Conservation (phyloP, 2,888 invertebrate genomes). For the Agrochola circellaris region DNA sequence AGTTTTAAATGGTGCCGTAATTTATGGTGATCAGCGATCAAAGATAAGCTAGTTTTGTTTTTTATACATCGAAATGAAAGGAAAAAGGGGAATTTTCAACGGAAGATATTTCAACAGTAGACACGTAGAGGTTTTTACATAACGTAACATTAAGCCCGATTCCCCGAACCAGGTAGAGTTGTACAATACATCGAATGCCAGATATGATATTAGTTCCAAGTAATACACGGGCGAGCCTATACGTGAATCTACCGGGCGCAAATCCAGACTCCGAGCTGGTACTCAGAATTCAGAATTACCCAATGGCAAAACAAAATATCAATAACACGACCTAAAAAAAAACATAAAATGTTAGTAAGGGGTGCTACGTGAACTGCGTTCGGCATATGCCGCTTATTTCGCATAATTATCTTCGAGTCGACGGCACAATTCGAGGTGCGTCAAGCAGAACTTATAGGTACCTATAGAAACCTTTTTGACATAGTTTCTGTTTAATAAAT, state of each 20-base stretch:
- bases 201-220: not conserved
- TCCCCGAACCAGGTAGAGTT: not conserved
- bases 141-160: not conserved
- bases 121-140: not conserved
- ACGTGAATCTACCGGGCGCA: too few species aligned
- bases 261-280: not conserved
- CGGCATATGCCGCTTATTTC: too few species aligned
- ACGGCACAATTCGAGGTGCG: too few species aligned
- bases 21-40: conserved; percentile 19
- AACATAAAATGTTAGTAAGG: not conserved
- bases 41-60: conserved; percentile 12
- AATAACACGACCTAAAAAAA: not conserved
- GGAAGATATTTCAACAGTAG: not conserved
- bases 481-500: too few species aligned
- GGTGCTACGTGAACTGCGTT: too few species aligned
- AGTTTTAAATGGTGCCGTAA: conserved; percentile 30
- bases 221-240: not conserved
- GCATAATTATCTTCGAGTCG: too few species aligned
- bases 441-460: too few species aligned
- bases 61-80: not conserved
- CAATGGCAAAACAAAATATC: not conserved
- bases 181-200: not conserved
- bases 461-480: too few species aligned
- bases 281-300: not conserved
- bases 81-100: not conserved